Evolutionary conservation across 2,797 vertebrate genomes (phyloP).

Genomic region (Lacerta viridis): DNA sequence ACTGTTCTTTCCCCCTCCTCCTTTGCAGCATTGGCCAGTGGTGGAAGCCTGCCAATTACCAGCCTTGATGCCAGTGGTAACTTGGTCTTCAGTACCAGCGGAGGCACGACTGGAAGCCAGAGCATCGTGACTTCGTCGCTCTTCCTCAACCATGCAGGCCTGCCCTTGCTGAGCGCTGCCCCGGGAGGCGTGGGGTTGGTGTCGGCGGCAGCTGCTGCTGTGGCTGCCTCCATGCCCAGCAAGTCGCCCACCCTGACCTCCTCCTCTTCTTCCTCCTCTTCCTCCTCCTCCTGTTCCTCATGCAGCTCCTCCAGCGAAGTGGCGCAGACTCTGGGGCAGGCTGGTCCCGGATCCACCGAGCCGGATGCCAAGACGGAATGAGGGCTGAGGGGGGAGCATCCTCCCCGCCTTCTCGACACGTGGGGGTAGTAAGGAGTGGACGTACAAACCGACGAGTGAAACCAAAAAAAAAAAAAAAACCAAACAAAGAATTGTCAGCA

Average conservation of each 20-base stretch:
- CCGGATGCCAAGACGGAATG: conserved; percentile 87
- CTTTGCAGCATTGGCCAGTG: conserved; percentile 91
- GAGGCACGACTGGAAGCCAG: conserved; percentile 81
- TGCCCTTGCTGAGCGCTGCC: conserved; percentile 88
- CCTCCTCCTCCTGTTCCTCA: conserved; percentile 85
- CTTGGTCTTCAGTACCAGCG: conserved; percentile 87
- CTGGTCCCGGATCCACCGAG: conserved; percentile 59
- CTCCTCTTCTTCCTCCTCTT: conserved; percentile 82
- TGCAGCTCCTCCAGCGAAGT: conserved; percentile 83
- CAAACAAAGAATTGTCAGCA: conserved; percentile 73
- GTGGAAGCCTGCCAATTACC: conserved; percentile 95
- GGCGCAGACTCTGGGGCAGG: conserved; percentile 82
- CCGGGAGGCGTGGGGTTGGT: conserved; percentile 85
- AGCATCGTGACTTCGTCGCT: conserved; percentile 88
- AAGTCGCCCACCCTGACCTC: conserved; percentile 85
- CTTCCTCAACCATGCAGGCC: conserved; percentile 92
- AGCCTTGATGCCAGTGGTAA: conserved; percentile 92
- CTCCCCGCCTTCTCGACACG: conserved; percentile 47
- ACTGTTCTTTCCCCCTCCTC: conserved; percentile 54
- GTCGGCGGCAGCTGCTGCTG: conserved; percentile 83
- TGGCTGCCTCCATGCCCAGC: conserved; percentile 78
- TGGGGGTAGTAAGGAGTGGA: conserved; percentile 70
- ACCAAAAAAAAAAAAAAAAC: conserved; percentile 53
- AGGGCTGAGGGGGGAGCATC: conserved; percentile 62
- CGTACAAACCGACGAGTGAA: conserved; percentile 55